Conservation (phyloP, 2,797 vertebrate genomes). For the Kryptolebias ocellatus region DNA sequence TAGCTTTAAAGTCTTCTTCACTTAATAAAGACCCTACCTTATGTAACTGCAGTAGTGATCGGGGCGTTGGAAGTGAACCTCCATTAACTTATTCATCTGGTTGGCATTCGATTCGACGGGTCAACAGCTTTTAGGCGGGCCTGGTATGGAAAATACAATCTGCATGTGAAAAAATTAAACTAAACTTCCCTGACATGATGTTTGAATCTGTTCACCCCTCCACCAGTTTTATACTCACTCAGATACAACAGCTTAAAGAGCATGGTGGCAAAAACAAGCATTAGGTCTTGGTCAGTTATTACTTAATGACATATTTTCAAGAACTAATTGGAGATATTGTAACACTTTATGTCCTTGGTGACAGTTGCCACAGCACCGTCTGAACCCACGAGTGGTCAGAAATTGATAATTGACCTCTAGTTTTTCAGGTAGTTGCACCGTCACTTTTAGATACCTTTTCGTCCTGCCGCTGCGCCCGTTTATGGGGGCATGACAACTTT, state of each 20-base stretch:
- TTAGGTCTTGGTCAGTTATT: not conserved
- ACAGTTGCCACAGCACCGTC: not conserved
- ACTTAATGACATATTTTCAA: not conserved
- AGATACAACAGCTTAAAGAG: no score
- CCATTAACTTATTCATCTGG: not conserved
- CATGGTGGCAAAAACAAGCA: not conserved
- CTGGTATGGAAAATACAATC: not conserved
- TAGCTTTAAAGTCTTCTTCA: no score
- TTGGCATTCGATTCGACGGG: no score
- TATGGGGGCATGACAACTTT: conserved; percentile 19
- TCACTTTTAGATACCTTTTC: conserved; percentile 59
- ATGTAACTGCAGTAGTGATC: not conserved
- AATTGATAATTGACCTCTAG: conserved; percentile 5
- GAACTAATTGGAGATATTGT: not conserved
- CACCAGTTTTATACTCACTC: no score
- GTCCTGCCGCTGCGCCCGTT: conserved; percentile 27
- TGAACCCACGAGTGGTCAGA: not conserved
- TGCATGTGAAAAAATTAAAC: not conserved
- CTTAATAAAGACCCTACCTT: not conserved
- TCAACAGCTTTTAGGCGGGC: not conserved
- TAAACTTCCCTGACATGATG: not conserved
- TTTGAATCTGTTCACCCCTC: not conserved
- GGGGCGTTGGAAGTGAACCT: not conserved
- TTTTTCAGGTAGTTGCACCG: conserved; percentile 62
- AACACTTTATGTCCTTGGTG: not conserved